Conservation (phyloP, 2,113 vertebrate genomes). For the Drymodes brunneopygia region DNA sequence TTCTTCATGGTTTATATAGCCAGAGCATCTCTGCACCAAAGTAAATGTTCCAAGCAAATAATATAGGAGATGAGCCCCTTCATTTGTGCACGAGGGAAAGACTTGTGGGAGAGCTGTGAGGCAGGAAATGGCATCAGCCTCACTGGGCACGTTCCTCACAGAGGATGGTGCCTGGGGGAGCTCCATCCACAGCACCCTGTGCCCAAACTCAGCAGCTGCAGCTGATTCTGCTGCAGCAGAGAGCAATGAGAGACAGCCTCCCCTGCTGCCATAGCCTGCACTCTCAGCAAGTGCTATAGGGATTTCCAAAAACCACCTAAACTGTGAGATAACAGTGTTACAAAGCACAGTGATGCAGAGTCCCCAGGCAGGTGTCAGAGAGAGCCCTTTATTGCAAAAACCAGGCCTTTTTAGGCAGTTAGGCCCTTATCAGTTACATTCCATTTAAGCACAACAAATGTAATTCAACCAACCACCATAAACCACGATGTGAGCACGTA, state of each 20-base stretch:
- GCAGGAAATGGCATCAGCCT: not conserved
- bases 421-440: no score
- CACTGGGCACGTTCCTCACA: accelerated
- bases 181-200: accelerated
- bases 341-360: no score
- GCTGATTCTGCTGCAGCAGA: not conserved
- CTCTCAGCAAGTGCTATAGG: not conserved
- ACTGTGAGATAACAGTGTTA: not conserved
- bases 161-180: accelerated
- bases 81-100: not conserved
- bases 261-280: not conserved
- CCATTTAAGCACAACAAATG: no score
- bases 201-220: not conserved
- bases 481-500: no score
- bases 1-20: not conserved
- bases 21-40: not conserved
- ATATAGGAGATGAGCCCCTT: not conserved
- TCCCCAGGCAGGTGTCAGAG: no score
- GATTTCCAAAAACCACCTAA: not conserved
- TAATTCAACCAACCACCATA: no score
- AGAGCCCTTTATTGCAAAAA: no score
- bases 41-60: not conserved
- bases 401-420: no score
- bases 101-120: not conserved
- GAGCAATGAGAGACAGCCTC: not conserved